A percentile compares a stretch with the other conserved stretches of the same genome.
Evolutionary conservation across 30 jellyfish, hydroid and myxozoan species (phyloP).

Genomic region (Clytia hemisphaerica): DNA sequence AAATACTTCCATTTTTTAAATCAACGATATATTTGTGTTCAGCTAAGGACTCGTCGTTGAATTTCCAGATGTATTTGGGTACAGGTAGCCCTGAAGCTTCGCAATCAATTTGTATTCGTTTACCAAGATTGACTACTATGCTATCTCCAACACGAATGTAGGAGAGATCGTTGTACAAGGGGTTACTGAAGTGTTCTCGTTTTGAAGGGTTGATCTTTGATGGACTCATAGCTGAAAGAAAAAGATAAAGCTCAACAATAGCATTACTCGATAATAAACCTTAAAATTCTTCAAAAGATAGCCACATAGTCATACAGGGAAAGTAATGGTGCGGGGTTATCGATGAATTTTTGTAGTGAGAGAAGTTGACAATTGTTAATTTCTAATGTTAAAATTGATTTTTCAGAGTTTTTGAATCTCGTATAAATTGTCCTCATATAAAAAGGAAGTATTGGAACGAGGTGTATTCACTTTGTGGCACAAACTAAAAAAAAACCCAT

Average conservation of each 20-base stretch:
- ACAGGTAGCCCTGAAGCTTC: slow-evolving; percentile 57
- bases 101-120: slow-evolving; percentile 50
- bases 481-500: no score
- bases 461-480: no score
- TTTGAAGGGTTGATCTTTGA: slow-evolving; percentile 42
- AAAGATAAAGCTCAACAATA: neutral
- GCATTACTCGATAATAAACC: neutral
- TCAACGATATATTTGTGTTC: slow-evolving; percentile 10
- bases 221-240: slow-evolving; percentile 36
- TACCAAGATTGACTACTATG: slow-evolving; percentile 44
- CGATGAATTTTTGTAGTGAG: no score
- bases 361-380: no score
- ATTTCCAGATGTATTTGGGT: slow-evolving; percentile 65
- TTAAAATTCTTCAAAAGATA: neutral
- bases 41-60: slow-evolving; percentile 29
- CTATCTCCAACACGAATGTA: slow-evolving; percentile 46
- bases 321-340: no score
- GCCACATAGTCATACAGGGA: neutral
- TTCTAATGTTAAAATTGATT: no score
- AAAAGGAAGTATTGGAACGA: no score
- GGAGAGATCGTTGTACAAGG: neutral
- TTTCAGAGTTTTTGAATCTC: no score
- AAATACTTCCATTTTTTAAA: slow-evolving; percentile 48
- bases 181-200: slow-evolving; percentile 15
- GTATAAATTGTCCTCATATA: no score